Evolutionary conservation across 2,888 invertebrate species (phyloP), one percentile per base, ranked within the genome.

Genomic region (Amphipoea lucens): DNA sequence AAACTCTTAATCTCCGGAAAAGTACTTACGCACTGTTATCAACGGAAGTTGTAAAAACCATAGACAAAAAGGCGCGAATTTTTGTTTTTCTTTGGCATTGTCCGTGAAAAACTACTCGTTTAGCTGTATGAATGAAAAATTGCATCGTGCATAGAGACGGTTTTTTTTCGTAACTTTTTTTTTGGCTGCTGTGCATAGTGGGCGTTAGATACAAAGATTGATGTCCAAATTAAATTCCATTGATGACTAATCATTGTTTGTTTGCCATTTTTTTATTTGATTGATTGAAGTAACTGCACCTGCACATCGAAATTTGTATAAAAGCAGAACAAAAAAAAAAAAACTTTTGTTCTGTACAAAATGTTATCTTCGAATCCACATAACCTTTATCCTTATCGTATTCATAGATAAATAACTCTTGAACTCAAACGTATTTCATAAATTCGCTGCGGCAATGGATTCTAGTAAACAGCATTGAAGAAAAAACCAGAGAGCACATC

Each of bases 1-100:
- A n/a, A 60, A 11, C 9, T 5, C 12, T 1, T 66, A 66, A 23
- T 76, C 51, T 42, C 4, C 29, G 17, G 29, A 40, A 74, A 76
- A n/a, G 2, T 17, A 60, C n/a, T 23, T 63, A 23, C 12, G 51
- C 67, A 76, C 45, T 62, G 42, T 75, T 79, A 80, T 67, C 83
- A 54, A 62, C 54, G 83, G 83, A 80, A 62, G 80, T 82, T 62
- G 54, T 68, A 45, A 68, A 77, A 80, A 54, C 45, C 60, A 80
- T 45, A 80, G 67, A 83, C 57, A 62, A 80, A 70, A 75, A 78
- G 67, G 79, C 83, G 66, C 23, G 54, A 67, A 40, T 40, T 62
- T 62, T 76, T 40, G 74, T 60, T 83, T 83, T 80, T 76, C 17
- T 62, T 71, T 62, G 17, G 62, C 23, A 62, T 75, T 65, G 74